Evolutionary conservation across 1,140 invertebrate genomes (phyloP).

Genomic region (Adoxophyes honmai): DNA sequence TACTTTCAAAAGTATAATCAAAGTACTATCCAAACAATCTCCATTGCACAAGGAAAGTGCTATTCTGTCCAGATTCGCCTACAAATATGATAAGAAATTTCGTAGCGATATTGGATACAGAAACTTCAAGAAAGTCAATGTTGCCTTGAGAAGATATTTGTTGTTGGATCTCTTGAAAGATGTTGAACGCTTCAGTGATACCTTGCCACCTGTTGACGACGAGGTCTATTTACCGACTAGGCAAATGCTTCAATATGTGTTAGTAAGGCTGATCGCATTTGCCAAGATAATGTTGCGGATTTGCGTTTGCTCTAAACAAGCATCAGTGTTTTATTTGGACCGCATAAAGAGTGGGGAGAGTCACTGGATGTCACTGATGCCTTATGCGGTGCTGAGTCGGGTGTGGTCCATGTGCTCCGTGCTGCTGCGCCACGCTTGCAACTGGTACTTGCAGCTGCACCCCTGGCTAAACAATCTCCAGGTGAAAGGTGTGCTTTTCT

Average conservation of each 20-base stretch:
- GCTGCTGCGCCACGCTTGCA: slow-evolving; percentile 70
- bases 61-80: slow-evolving; percentile 77
- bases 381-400: slow-evolving; percentile 76
- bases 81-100: slow-evolving; percentile 80
- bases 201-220: slow-evolving; percentile 37
- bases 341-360: slow-evolving; percentile 78
- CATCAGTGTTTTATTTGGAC: slow-evolving; percentile 74
- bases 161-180: slow-evolving; percentile 69
- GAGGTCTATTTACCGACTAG: slow-evolving; percentile 71
- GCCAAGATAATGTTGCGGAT: slow-evolving; percentile 77
- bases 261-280: slow-evolving; percentile 77
- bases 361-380: slow-evolving; percentile 76
- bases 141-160: slow-evolving; percentile 76
- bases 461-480: slow-evolving; percentile 60
- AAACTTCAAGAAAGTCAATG: slow-evolving; percentile 78
- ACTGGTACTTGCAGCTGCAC: slow-evolving; percentile 76
- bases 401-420: slow-evolving; percentile 78
- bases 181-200: slow-evolving; percentile 53
- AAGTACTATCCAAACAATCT: slow-evolving; percentile 69
- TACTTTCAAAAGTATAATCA: slow-evolving; percentile 48
- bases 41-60: slow-evolving; percentile 77
- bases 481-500: slow-evolving; percentile 70
- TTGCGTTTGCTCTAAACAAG: slow-evolving; percentile 64
- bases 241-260: slow-evolving; percentile 79
- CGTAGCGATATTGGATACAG: slow-evolving; percentile 79